Base-by-base conservation (phyloP, 2,113 vertebrate species). In the Brachypodius melanocephalos region DNA sequence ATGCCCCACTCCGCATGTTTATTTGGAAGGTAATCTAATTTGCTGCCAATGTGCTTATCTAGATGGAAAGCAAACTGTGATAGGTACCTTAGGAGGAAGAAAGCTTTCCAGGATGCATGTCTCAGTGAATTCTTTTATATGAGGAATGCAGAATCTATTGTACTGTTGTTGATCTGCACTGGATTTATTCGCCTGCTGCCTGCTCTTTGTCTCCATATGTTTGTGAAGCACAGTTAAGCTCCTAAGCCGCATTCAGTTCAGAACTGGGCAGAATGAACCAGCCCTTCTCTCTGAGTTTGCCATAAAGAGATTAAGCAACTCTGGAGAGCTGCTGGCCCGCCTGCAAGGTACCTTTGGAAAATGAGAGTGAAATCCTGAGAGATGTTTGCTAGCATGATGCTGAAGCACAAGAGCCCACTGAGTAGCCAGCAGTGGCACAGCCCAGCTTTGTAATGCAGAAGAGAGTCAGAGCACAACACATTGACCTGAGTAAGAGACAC, bases 21-120 rank as follows among this genome's bases (percentile, higher is more conserved):
- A 46, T 34, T 55, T 88, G 85, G 43, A 73, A 82, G 26, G 34
- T 73, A 95, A 95, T 73, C 48, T 31, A 83, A 85, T 95, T 87
- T 85, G n/a, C 22, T 73, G 49, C 38, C 72, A 75, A 86, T 49
- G 14, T n/a, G 14, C 25, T 90, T 84, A 77, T 59, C 73, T 72
- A 65, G 52, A n/a, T 84, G 84, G 66, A 86, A 67, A 84, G 52
- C 45, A 59, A 75, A 68, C 46, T 59, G 26, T 42, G 67, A 61
- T 13, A 42, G 26, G 67, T 38, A 25, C 43, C 74, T n/a, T 55
- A 48, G 43, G 29, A 90, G 43, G 63, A 73, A 76, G 18, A 28
- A 67, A 81, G 40, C 61, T 48, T 88, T 78, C 51, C 76, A 79
- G 51, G 68, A 66, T 49, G 17, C 32, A 40, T 1, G 15, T 55